These are phyloP conservation scores for Chaitophorus viminalis DNA, from an alignment of 2,888 invertebrate genomes.

Conservation along the genomic window DNA sequence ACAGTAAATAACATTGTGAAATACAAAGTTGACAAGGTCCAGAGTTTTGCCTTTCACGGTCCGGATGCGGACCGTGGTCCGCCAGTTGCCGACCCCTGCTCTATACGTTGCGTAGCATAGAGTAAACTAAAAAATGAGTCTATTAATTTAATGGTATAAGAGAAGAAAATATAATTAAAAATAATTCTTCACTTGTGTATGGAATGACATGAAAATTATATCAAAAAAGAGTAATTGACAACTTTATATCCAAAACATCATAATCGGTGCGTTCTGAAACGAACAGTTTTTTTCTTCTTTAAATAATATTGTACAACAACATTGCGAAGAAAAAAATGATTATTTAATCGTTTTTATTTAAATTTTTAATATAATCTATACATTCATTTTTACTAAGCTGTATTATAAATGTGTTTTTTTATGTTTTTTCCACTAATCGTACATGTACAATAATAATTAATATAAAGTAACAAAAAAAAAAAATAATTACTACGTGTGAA, in stretches of 20 bases:
- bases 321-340: neutral
- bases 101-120: neutral
- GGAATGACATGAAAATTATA: neutral
- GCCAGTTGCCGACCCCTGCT: no score
- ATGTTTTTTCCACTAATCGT: no score
- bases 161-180: neutral
- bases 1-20: no score
- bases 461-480: no score
- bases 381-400: no score
- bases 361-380: neutral
- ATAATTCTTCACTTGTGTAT: neutral
- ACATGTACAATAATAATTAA: no score
- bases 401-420: no score
- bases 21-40: no score
- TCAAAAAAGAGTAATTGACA: slow-evolving; percentile 19
- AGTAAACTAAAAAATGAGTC: neutral
- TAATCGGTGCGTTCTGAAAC: no score
- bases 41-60: no score
- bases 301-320: neutral
- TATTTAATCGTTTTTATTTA: neutral
- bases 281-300: neutral
- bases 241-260: neutral
- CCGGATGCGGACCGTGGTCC: no score
- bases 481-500: neutral
- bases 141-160: neutral